These are phyloP conservation scores for Tubulanus polymorphus DNA, from an alignment of 2,888 invertebrate genomes.

Conservation along the genomic window DNA sequence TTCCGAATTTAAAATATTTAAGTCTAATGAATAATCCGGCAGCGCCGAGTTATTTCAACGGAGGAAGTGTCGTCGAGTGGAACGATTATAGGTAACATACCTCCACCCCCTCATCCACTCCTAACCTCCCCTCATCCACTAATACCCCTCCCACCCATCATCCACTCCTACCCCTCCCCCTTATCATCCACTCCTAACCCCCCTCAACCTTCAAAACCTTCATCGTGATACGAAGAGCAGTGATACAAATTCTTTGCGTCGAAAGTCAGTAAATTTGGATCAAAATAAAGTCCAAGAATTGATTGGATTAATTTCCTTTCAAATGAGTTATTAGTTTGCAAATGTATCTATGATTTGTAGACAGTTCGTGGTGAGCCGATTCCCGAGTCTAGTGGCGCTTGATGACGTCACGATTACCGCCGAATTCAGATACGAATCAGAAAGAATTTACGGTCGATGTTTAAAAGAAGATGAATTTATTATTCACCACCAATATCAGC, in stretches of 20 bases:
- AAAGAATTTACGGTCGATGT: constrained; percentile 31
- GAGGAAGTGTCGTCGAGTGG: constrained; percentile 72
- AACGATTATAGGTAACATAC: constrained; percentile 67
- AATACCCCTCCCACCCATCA: too few relatives aligned
- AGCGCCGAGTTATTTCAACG: constrained; percentile 71
- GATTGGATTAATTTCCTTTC: too few relatives aligned
- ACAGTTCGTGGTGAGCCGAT: constrained; percentile 70
- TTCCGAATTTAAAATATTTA: constrained; percentile 66
- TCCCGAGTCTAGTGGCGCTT: constrained; percentile 66
- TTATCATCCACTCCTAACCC: too few relatives aligned
- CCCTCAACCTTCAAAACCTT: too few relatives aligned
- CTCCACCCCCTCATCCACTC: constrained; percentile 5
- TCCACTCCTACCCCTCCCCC: too few relatives aligned
- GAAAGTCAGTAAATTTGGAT: too few relatives aligned
- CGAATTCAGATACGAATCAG: constrained; percentile 57
- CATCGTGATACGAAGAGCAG: too few relatives aligned
- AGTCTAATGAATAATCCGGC: constrained; percentile 84
- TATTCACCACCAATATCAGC: too few relatives aligned
- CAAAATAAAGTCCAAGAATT: too few relatives aligned
- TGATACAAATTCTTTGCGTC: too few relatives aligned
- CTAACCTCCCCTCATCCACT: too few relatives aligned
- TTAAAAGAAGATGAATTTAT: constrained; percentile 13
- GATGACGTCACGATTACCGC: constrained; percentile 69
- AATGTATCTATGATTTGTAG: constrained; percentile 55
- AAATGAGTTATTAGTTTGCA: too few relatives aligned